Evolutionary conservation across 2,888 invertebrate genomes (phyloP), one percentile per base, ranked within the genome.

Genomic region (Dryobota labecula): DNA sequence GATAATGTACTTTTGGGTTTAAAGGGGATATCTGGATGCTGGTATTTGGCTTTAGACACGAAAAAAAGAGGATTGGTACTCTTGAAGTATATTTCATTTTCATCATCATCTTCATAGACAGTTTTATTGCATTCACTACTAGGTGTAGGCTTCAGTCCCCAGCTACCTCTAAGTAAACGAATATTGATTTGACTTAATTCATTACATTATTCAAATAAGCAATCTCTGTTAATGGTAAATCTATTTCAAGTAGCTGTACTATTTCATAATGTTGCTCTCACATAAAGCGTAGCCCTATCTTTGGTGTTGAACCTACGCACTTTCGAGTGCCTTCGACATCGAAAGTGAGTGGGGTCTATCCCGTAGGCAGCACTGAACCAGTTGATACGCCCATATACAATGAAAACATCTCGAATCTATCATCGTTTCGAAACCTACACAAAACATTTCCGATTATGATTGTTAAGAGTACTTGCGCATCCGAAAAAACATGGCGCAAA

Each of bases 311-410:
- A 66, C 77, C 81, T 63, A 80, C 81, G 68, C 81, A 63, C 62
- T 80, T 57, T 72, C 72, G 20, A 54, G 13, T 45, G 65, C 41
- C 49, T 54, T 62, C 18, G 18, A 63, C 38, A 63, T 51, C 41
- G 63, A 73, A 76, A 69, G 68, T 77, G 78, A 81, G 81, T 80
- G 78, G 81, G 77, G 57, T 54, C 13, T 45, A 41, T 66, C 30
- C 66, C 81, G 80, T 80, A 81, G 81, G 81, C 58, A 56, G 81
- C n/a, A 41, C 30, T 18, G 60, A 77, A 73, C 77, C 56, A 81
- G 81, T 77, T 73, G 33, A 58, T 51, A 80, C 78, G 66, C 73
- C 81, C 81, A 80, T 72, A 69, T 77, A 64, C 47, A 77, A 80
- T 45, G 63, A 69, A 73, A 80, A 66, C 68, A 27, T n/a, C 65